Evolutionary conservation across 2,797 vertebrate species (phyloP).

Genomic region (Otus scops): DNA sequence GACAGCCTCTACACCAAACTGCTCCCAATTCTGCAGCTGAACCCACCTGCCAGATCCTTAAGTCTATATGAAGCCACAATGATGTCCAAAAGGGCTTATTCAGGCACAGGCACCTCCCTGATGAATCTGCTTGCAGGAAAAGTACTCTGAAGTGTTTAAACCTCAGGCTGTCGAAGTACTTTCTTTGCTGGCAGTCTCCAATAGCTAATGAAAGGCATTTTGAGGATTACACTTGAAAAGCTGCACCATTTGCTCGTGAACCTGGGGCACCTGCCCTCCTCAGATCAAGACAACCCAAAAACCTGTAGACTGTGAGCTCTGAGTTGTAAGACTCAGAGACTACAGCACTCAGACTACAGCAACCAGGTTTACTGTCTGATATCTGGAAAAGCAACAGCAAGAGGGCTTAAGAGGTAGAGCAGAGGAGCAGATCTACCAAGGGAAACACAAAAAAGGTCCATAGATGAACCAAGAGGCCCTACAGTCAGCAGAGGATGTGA

Average conservation of each 20-base stretch:
- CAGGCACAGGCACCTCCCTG: not conserved
- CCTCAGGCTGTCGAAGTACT: not conserved
- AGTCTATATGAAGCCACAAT: accelerated
- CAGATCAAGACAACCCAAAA: not conserved
- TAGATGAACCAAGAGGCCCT: not conserved
- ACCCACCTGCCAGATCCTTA: not conserved
- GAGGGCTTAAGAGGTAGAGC: not conserved
- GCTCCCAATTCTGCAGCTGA: not conserved
- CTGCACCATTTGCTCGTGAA: not conserved
- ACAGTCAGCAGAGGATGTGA: not conserved
- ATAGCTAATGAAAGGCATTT: not conserved
- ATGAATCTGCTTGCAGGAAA: not conserved
- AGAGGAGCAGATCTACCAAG: not conserved
- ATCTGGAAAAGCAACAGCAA: not conserved
- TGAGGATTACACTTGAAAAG: not conserved
- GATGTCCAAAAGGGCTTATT: accelerated
- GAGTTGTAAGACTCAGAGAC: not conserved
- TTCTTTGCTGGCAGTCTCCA: accelerated
- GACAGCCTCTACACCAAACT: not conserved
- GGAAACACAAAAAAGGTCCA: not conserved
- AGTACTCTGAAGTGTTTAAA: not conserved
- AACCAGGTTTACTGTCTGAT: not conserved
- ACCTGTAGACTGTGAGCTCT: not conserved
- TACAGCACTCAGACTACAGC: not conserved
- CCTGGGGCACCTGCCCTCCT: too few relatives aligned